phyloP scores from a whole-genome alignment of 2,113 vertebrate genomes.

The Baryphthengus martii region DNA sequence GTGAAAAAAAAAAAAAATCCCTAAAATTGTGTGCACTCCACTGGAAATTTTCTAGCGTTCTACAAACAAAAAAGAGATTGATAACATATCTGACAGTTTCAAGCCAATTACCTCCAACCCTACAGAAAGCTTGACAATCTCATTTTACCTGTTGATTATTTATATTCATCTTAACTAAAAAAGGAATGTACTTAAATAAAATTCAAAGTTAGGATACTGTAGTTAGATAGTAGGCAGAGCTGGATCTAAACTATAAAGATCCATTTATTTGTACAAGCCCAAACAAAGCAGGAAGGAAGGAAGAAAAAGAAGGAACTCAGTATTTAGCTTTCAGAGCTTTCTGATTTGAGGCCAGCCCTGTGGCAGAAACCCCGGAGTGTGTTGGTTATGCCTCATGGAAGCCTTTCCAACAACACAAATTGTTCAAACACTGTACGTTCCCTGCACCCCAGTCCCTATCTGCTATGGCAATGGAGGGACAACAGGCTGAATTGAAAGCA shows the following conservation, averaged over 20 bases:
- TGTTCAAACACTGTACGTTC: neutral
- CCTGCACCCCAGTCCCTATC: neutral
- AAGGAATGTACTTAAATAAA: neutral
- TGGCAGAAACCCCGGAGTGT: neutral
- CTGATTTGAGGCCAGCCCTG: neutral
- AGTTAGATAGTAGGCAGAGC: neutral
- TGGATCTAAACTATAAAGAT: neutral
- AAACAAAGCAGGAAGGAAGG: neutral
- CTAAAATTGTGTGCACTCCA: neutral
- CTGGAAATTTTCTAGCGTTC: neutral
- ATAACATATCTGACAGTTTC: neutral
- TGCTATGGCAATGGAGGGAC: neutral
- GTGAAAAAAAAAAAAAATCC: neutral
- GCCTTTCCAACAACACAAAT: neutral
- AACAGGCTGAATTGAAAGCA: neutral
- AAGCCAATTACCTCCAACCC: neutral
- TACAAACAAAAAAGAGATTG: neutral
- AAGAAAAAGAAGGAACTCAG: neutral
- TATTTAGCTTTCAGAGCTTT: neutral
- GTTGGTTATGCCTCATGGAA: neutral
- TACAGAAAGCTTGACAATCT: neutral
- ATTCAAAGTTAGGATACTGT: neutral
- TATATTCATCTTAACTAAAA: neutral
- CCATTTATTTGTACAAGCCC: neutral
- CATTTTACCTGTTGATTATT: neutral